phyloP scores from a whole-genome alignment of 2,113 vertebrate genomes.

The Neogale vison region DNA sequence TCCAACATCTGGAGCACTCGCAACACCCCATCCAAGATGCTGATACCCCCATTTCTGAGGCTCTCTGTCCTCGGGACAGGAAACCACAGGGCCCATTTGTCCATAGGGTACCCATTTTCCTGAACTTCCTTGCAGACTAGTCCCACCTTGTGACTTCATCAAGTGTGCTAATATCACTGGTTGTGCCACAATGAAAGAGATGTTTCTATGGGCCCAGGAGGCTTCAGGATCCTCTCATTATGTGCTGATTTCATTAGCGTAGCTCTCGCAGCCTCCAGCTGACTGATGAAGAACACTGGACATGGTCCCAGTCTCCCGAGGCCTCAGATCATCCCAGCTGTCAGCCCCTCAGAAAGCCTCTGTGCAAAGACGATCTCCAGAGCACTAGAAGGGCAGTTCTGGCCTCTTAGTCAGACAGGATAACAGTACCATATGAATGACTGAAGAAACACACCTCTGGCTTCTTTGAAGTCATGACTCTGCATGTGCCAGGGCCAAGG shows the following conservation, averaged over 20 bases:
- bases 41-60: not conserved
- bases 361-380: not conserved
- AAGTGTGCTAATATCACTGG: not conserved
- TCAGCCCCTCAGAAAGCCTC: not conserved
- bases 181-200: not conserved
- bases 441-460: not conserved
- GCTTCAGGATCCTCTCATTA: not conserved
- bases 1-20: not conserved
- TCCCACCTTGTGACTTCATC: not conserved
- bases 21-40: not conserved
- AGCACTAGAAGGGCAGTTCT: not conserved
- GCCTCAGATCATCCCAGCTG: not conserved
- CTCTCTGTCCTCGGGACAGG: not conserved
- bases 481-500: not conserved
- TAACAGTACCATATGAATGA: not conserved
- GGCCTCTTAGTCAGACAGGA: not conserved
- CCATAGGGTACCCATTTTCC: not conserved
- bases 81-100: not conserved
- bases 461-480: not conserved
- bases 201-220: not conserved
- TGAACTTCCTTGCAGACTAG: not conserved
- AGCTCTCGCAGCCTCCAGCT: not conserved
- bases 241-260: constrained; percentile 6
- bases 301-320: not conserved
- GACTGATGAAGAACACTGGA: not conserved